Percentiles rank a stretch among this genome's conserved stretches.
phyloP scores from a whole-genome alignment of 2,888 invertebrate genomes.

The Lochmaea capreae region DNA sequence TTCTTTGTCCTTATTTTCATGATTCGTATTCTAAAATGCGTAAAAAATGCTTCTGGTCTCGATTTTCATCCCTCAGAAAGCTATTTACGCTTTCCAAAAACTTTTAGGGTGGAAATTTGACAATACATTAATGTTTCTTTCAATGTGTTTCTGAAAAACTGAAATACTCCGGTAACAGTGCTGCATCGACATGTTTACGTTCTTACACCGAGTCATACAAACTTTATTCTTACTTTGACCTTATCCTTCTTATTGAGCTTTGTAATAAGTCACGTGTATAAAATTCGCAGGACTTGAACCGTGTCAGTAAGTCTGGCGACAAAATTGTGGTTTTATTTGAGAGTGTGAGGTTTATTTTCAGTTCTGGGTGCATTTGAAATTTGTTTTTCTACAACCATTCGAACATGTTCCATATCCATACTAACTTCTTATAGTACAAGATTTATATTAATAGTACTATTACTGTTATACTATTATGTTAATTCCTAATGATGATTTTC shows the following conservation, averaged over 20 bases:
- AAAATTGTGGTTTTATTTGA: background rate
- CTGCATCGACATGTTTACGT: background rate
- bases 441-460: too few relatives aligned
- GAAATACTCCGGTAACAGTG: background rate
- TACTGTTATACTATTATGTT: too few relatives aligned
- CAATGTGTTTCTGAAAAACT: conserved; percentile 5
- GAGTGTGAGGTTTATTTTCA: background rate
- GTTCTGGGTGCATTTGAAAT: too few relatives aligned
- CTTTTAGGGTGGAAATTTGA: background rate
- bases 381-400: too few relatives aligned
- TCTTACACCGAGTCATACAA: conserved; percentile 13
- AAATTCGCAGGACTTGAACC: background rate
- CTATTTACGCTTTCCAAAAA: background rate
- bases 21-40: background rate
- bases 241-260: conserved; percentile 58
- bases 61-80: background rate
- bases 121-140: conserved; percentile 15
- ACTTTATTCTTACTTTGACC: conserved; percentile 18
- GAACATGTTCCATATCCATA: too few relatives aligned
- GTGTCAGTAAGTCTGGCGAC: background rate
- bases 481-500: too few relatives aligned
- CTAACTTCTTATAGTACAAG: too few relatives aligned
- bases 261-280: background rate
- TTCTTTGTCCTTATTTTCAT: background rate
- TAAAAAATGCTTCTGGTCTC: conserved; percentile 2